Evolutionary conservation across 2,113 vertebrate genomes (phyloP).

Genomic region (Pleuronectes platessa): DNA sequence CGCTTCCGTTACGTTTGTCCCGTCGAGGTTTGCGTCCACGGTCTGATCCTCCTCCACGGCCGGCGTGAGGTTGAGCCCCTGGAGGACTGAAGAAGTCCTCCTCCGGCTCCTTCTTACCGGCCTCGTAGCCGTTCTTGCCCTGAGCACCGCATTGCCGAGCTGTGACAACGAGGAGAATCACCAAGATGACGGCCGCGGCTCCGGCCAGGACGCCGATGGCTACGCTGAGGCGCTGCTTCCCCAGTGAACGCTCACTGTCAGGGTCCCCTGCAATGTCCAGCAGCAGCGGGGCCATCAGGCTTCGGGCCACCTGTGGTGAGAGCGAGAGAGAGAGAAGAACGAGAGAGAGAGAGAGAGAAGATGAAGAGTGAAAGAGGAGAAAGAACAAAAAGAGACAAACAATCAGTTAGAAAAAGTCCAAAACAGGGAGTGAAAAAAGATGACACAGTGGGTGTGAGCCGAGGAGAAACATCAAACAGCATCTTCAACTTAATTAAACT

Average conservation of each 20-base stretch:
- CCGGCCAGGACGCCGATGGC: conserved; percentile 94
- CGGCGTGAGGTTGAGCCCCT: conserved; percentile 75
- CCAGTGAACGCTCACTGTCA: conserved; percentile 88
- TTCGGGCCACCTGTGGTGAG: conserved; percentile 87
- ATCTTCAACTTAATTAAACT: conserved; percentile 76
- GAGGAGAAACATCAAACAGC: conserved; percentile 72
- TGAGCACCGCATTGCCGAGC: conserved; percentile 94
- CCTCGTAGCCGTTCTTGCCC: conserved; percentile 92
- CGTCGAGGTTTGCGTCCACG: conserved; percentile 79
- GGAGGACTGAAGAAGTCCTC: conserved; percentile 97
- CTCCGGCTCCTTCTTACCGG: conserved; percentile 93
- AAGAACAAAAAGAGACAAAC: conserved; percentile 26
- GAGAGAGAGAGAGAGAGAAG: background rate
- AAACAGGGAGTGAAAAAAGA: conserved; percentile 27
- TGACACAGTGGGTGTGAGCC: conserved; percentile 57
- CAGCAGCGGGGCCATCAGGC: conserved; percentile 89
- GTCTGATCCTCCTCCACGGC: conserved; percentile 68
- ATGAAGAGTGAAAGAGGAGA: background rate
- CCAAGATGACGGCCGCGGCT: conserved; percentile 91
- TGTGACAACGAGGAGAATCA: conserved; percentile 93
- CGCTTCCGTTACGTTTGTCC: conserved; percentile 74
- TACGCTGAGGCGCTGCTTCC: conserved; percentile 92
- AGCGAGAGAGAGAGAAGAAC: conserved; percentile 8
- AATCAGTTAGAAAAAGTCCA: conserved; percentile 34
- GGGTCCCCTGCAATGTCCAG: conserved; percentile 96